These are phyloP conservation scores for Pantherophis guttatus DNA, from an alignment of 2,113 vertebrate genomes.

Conservation along the genomic window DNA sequence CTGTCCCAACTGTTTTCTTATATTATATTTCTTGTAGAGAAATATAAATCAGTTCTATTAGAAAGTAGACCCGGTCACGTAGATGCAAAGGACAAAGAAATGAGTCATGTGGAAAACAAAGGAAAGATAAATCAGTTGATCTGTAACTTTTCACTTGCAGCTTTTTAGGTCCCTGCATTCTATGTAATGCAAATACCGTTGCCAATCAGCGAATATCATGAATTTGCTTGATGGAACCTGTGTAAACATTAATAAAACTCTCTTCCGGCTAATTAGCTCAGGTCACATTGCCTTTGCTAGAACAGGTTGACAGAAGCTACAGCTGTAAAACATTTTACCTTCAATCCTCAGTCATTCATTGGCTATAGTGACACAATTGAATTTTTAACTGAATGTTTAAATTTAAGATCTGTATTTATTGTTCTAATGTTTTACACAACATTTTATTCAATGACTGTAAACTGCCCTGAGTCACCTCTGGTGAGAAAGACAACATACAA, in stretches of 20 bases:
- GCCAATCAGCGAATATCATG: neutral
- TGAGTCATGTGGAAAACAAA: neutral
- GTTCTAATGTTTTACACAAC: neutral
- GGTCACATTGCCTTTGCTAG: neutral
- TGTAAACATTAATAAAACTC: neutral
- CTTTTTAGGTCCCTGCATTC: neutral
- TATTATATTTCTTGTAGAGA: neutral
- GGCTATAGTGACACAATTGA: neutral
- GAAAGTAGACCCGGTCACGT: neutral
- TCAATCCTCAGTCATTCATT: neutral
- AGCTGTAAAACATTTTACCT: neutral
- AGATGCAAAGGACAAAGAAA: neutral
- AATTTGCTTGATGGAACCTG: neutral
- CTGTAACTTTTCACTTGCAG: neutral
- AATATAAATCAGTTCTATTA: neutral
- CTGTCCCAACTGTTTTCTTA: neutral
- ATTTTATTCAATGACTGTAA: too few relatives aligned
- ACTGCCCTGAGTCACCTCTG: too few relatives aligned
- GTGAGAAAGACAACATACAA: too few relatives aligned
- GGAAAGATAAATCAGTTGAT: neutral
- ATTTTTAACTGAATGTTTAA: neutral
- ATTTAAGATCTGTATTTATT: neutral
- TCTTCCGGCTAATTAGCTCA: neutral
- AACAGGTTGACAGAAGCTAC: neutral
- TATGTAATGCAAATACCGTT: neutral